Base-by-base conservation (phyloP, 2,888 invertebrate species). In the Hyles lineata region DNA sequence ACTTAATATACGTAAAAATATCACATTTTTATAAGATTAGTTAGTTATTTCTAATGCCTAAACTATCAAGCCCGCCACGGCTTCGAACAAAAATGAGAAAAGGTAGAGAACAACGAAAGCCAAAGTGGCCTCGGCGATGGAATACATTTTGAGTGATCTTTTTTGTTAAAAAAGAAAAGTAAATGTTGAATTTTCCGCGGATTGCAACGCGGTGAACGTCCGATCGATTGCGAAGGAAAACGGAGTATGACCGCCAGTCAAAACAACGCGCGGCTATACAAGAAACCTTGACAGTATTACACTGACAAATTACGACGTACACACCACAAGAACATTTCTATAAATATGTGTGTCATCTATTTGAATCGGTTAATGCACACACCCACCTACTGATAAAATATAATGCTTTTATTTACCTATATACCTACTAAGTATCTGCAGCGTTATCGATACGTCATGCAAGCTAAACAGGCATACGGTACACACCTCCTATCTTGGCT, bases 11-110 rank as follows among this genome's bases (percentile, higher is more conserved):
- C 75, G 75, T 76, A 79, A 84, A 29, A 84, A 85, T 92, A 93
- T 93, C 94, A 93, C 94, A 94, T 93, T 89, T 82, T 88, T 78
- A 77, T 81, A 81, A 75, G 79, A 79, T 76, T 71, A 75, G 5
- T 29, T 29, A 76, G 79, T 82, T 77, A 78, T 77, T 73, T 29
- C 71, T 43, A 43, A 62, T 6, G 76, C 72, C 80, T 92, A 94
- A 59, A 88, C 89, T 77, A 93, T 90, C 79, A 94, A 86, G 75
- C 92, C 93, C 79, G 93, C 90, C 74, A 94, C 94, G 55, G 92
- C 93, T 84, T 94, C 94, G 76, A 94, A 94, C 58, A 94, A 80
- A 74, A 94, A 91, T 73, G 94, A 94, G 82, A 94, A 94, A 69
- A 94, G 83, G 78, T 94, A 94, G 11, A 94, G 88, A 76, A 94